Evolutionary conservation across 2,888 invertebrate species (phyloP).

Genomic region (Oxyteleia sp.): DNA sequence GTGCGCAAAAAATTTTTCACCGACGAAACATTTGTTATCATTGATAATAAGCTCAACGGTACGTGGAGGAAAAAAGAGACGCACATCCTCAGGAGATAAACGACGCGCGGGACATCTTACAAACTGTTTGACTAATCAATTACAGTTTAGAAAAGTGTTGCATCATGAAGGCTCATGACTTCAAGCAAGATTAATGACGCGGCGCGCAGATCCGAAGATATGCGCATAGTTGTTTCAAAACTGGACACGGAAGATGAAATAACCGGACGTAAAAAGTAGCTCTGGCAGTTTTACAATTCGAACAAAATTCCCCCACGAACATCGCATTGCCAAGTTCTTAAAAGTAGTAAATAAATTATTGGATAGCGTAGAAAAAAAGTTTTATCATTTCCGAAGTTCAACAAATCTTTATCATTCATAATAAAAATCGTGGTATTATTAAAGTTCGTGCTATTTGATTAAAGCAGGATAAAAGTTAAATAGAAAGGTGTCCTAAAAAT

Average conservation of each 20-base stretch:
- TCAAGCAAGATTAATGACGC: slow-evolving; percentile 33
- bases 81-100: slow-evolving; percentile 15
- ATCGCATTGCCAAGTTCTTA: background rate
- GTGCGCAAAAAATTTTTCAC: slow-evolving; percentile 1
- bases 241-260: background rate
- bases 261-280: background rate
- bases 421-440: background rate
- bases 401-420: background rate
- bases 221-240: slow-evolving; percentile 31
- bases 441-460: background rate
- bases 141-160: slow-evolving; percentile 32
- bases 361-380: background rate
- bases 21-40: slow-evolving; percentile 11
- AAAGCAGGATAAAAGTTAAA: background rate
- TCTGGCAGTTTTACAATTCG: background rate
- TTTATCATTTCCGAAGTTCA: background rate
- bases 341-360: slow-evolving; percentile 1
- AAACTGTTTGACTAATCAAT: slow-evolving; percentile 38
- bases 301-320: background rate
- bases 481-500: too few relatives aligned
- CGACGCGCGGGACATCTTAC: slow-evolving; percentile 17
- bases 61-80: background rate
- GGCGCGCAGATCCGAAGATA: slow-evolving; percentile 22
- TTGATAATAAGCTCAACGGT: slow-evolving; percentile 16
- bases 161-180: slow-evolving; percentile 27